A percentile compares a stretch with the other conserved stretches of the same genome.
phyloP scores from a whole-genome alignment of 1,140 invertebrate species.

The Megalopta genalis region DNA sequence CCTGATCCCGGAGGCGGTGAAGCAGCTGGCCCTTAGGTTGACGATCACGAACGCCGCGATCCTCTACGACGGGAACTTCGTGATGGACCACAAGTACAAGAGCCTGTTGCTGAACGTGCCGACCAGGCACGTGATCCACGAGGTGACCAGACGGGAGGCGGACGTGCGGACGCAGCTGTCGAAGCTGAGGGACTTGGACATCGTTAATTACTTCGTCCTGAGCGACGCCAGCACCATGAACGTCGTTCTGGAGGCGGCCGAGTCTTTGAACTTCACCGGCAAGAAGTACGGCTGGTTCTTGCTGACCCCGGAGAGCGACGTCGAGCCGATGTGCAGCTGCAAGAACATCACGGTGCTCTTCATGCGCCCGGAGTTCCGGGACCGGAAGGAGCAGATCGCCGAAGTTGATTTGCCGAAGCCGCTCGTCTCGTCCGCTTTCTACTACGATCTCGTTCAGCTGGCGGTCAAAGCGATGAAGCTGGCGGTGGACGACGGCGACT shows the following conservation, averaged over 20 bases:
- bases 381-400: not conserved
- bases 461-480: conserved; percentile 88
- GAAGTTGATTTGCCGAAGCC: conserved; percentile 61
- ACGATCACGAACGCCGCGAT: conserved; percentile 95
- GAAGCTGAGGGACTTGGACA: conserved; percentile 88
- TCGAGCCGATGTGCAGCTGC: conserved; percentile 66
- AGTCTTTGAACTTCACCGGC: conserved; percentile 72
- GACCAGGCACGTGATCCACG: conserved; percentile 90
- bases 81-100: conserved; percentile 96
- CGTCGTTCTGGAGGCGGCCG: conserved; percentile 82
- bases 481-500: conserved; percentile 83
- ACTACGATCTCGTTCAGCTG: conserved; percentile 89
- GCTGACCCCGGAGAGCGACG: conserved; percentile 81
- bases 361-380: conserved; percentile 53
- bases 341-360: conserved; percentile 72
- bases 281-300: conserved; percentile 84
- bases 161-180: conserved; percentile 84
- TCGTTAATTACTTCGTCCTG: conserved; percentile 93
- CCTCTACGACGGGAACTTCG: conserved; percentile 92
- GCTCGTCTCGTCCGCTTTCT: conserved; percentile 86
- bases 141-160: conserved; percentile 79
- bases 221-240: conserved; percentile 86
- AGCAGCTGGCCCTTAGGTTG: conserved; percentile 88
- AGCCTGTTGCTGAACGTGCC: conserved; percentile 92
- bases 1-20: conserved; percentile 89